Conservation (phyloP, 2,797 vertebrate species). For the Bovichtus diacanthus region DNA sequence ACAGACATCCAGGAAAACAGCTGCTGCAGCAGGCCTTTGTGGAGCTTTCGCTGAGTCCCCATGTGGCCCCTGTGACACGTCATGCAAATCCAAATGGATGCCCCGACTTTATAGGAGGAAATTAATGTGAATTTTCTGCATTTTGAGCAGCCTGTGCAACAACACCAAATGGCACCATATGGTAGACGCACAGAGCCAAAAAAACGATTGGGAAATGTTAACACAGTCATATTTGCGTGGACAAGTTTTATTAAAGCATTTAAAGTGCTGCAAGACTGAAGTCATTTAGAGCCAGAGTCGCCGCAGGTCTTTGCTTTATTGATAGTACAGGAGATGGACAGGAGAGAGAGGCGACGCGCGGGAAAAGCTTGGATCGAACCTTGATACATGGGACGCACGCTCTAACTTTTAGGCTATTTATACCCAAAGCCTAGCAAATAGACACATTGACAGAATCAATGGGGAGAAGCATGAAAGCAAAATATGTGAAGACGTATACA, state of each 20-base stretch:
- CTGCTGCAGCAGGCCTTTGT: constrained; percentile 68
- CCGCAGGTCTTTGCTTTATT: too few relatives aligned
- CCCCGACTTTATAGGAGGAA: constrained; percentile 67
- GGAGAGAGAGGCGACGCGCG: too few relatives aligned
- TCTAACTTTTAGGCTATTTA: too few relatives aligned
- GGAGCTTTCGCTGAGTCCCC: constrained; percentile 59
- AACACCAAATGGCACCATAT: constrained; percentile 83
- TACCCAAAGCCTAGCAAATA: too few relatives aligned
- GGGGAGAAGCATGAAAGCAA: too few relatives aligned
- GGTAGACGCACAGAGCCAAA: constrained; percentile 56
- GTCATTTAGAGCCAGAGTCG: not conserved
- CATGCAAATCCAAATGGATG: constrained; percentile 79
- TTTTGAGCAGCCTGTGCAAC: constrained; percentile 73
- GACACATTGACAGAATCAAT: too few relatives aligned
- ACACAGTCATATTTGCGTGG: constrained; percentile 64
- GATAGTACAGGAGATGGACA: too few relatives aligned
- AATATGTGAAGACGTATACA: too few relatives aligned
- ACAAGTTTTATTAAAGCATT: constrained; percentile 58
- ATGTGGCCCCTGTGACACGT: constrained; percentile 75
- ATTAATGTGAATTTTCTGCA: constrained; percentile 71
- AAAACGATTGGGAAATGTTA: constrained; percentile 62
- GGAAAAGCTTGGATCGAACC: too few relatives aligned
- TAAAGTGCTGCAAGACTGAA: constrained; percentile 36
- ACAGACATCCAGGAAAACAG: constrained; percentile 72
- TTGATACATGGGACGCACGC: too few relatives aligned